Conservation (phyloP, 2,113 vertebrate genomes). For the Progne subis region DNA sequence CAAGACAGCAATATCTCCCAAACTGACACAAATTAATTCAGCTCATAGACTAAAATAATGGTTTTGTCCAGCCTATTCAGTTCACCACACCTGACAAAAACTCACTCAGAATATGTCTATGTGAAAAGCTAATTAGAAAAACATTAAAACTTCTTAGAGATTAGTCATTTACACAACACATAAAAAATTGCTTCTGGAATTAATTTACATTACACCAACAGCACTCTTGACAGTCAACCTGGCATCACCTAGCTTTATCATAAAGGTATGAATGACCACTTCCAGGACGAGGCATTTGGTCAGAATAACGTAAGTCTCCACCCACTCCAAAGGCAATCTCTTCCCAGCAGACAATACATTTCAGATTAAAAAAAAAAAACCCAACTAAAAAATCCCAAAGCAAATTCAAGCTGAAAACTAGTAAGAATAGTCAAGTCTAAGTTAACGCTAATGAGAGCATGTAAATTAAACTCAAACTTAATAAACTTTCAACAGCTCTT, state of each 20-base stretch:
- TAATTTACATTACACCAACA: not conserved
- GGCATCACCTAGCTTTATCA: not conserved
- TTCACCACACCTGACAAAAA: not conserved
- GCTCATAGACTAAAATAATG: not conserved
- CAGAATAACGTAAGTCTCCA: not conserved
- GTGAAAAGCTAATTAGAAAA: not conserved
- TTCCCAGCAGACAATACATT: not conserved
- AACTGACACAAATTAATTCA: not conserved
- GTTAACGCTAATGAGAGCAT: not conserved
- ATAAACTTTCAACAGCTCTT: not conserved
- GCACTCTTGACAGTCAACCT: not conserved
- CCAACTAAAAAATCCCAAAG: not conserved
- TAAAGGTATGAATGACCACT: not conserved
- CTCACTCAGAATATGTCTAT: not conserved
- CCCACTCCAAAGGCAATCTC: not conserved
- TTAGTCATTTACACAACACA: not conserved
- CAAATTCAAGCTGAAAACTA: not conserved
- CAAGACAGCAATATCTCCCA: not conserved
- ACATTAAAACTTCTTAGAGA: not conserved
- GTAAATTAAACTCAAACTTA: not conserved
- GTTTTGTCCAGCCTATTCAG: not conserved
- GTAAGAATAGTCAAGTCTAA: not conserved
- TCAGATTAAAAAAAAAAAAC: not conserved
- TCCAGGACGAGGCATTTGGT: accelerated
- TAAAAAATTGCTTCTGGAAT: not conserved